Conservation (phyloP, 2,888 invertebrate species). For the Cyaniris semiargus region DNA sequence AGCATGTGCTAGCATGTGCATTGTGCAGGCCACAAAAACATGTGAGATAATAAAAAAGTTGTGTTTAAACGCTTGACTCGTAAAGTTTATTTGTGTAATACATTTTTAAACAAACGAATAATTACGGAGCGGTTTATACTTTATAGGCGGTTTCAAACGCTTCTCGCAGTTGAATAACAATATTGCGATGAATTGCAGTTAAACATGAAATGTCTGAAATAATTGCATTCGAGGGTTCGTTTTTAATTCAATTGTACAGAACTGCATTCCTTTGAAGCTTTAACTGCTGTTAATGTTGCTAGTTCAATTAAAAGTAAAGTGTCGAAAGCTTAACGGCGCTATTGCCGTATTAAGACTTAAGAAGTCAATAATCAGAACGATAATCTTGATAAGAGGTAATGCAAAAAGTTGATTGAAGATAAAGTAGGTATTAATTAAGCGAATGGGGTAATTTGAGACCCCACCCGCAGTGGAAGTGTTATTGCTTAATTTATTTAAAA, state of each 20-base stretch:
- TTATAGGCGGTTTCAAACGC: conserved; percentile 62
- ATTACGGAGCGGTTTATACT: conserved; percentile 70
- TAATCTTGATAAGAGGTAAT: neutral
- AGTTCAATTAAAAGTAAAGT: conserved; percentile 16
- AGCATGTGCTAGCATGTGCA: neutral
- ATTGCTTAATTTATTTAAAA: neutral
- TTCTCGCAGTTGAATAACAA: conserved; percentile 57
- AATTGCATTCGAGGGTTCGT: conserved; percentile 29
- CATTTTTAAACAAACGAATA: conserved; percentile 75
- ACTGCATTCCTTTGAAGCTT: conserved; percentile 3
- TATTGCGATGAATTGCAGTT: conserved; percentile 46
- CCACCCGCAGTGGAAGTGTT: neutral
- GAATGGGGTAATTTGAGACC: neutral
- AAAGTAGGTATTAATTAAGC: neutral
- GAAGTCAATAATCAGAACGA: neutral
- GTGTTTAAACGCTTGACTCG: conserved; percentile 69
- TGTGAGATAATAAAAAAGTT: conserved; percentile 74
- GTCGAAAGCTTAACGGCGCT: neutral
- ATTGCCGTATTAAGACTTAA: neutral
- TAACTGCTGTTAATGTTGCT: conserved; percentile 26
- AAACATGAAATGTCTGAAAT: conserved; percentile 31
- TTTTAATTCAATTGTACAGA: conserved; percentile 33
- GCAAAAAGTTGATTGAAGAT: neutral
- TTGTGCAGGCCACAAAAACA: conserved; percentile 57
- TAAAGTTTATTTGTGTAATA: conserved; percentile 77